phyloP scores from a whole-genome alignment of 2,888 invertebrate genomes.

The Conistra vaccinii region DNA sequence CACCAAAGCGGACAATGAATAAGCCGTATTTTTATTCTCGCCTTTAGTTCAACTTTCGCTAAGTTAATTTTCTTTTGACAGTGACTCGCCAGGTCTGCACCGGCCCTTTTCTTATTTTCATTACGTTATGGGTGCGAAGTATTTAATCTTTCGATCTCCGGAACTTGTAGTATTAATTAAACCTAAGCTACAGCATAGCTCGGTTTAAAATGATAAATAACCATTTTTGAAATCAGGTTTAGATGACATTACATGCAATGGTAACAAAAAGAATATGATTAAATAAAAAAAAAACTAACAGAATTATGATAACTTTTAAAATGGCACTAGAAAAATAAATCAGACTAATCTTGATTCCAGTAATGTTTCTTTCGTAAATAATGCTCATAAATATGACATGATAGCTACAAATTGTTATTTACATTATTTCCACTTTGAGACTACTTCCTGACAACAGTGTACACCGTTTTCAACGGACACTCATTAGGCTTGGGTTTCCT shows the following conservation, averaged over 20 bases:
- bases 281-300: constrained; percentile 1
- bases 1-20: not conserved
- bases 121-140: constrained; percentile 4
- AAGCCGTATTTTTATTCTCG: not conserved
- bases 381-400: not conserved
- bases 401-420: not conserved
- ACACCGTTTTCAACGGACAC: not conserved
- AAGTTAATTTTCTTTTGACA: constrained; percentile 22
- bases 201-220: not conserved
- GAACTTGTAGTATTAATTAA: not conserved
- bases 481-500: not conserved
- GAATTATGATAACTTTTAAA: constrained; percentile 12
- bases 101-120: constrained; percentile 26
- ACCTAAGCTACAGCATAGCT: not conserved
- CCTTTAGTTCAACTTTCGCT: not conserved
- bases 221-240: constrained; percentile 8
- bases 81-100: constrained; percentile 21
- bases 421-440: not conserved
- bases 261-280: not conserved
- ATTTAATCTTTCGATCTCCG: not conserved
- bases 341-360: constrained; percentile 3
- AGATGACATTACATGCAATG: not conserved
- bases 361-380: not conserved
- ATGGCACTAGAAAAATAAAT: constrained; percentile 5
- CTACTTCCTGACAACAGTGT: not conserved